These are phyloP conservation scores for Pygocentrus nattereri DNA, from an alignment of 2,797 vertebrate species.

Conservation along the genomic window DNA sequence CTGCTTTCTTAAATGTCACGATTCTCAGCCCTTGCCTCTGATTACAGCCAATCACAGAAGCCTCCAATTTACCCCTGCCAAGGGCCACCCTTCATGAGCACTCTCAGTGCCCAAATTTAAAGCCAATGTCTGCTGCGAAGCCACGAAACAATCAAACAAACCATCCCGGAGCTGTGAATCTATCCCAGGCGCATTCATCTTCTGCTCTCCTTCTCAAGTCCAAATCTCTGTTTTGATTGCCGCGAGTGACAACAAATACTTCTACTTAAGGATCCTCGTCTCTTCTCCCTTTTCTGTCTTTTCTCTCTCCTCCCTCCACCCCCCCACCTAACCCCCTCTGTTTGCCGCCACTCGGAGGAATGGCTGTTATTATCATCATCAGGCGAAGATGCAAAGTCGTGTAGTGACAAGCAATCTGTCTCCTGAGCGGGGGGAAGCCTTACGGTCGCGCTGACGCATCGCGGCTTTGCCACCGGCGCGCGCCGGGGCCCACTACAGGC, in stretches of 20 bases:
- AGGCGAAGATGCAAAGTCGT: constrained; percentile 76
- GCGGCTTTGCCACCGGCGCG: constrained; percentile 60
- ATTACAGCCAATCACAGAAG: constrained; percentile 48
- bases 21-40: constrained; percentile 40
- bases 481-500: constrained; percentile 73
- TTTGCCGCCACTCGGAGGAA: constrained; percentile 75
- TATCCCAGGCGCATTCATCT: constrained; percentile 53
- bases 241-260: constrained; percentile 72
- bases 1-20: constrained; percentile 34
- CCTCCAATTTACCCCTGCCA: constrained; percentile 48
- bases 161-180: constrained; percentile 69
- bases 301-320: constrained; percentile 43
- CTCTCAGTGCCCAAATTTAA: constrained; percentile 68
- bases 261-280: constrained; percentile 61
- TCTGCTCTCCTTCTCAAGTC: constrained; percentile 48
- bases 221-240: constrained; percentile 82
- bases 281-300: constrained; percentile 46
- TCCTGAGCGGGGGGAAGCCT: constrained; percentile 67
- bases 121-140: constrained; percentile 70
- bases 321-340: constrained; percentile 31
- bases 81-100: constrained; percentile 30
- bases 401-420: constrained; percentile 77
- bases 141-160: constrained; percentile 70
- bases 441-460: constrained; percentile 68
- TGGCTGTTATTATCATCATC: constrained; percentile 82